phyloP scores from a whole-genome alignment of 2,888 invertebrate species.

The Trypoxylon attenuatum region DNA sequence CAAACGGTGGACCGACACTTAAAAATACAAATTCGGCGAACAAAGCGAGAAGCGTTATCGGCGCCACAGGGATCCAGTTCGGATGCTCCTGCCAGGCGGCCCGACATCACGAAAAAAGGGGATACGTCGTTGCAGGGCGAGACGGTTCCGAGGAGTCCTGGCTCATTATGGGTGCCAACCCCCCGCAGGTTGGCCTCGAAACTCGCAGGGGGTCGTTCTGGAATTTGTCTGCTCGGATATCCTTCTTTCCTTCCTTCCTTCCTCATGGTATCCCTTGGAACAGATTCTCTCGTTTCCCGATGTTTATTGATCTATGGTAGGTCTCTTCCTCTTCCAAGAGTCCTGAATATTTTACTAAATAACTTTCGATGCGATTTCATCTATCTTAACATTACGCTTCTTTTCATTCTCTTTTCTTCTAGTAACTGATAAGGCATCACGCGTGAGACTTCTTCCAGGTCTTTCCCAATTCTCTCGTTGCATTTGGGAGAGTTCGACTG shows the following conservation, averaged over 20 bases:
- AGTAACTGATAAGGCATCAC: too few species aligned
- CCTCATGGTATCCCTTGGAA: too few species aligned
- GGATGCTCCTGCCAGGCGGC: constrained; percentile 20
- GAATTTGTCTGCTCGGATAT: constrained; percentile 49
- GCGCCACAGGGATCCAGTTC: constrained; percentile 59
- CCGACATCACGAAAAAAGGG: constrained; percentile 30
- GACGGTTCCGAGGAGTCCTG: constrained; percentile 57
- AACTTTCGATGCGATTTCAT: too few species aligned
- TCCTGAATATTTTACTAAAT: too few species aligned
- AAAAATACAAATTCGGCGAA: constrained; percentile 69
- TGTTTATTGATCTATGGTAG: constrained; percentile 23
- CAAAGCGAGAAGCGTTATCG: constrained; percentile 67
- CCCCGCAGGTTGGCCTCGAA: constrained; percentile 66
- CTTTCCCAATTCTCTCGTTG: too few species aligned
- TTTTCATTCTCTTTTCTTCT: too few species aligned
- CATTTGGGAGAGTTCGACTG: too few species aligned
- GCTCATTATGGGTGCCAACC: constrained; percentile 70
- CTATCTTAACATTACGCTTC: too few species aligned
- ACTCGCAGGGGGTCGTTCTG: constrained; percentile 60
- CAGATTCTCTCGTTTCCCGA: constrained; percentile 12
- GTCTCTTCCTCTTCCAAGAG: too few species aligned
- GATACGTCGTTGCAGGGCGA: constrained; percentile 37
- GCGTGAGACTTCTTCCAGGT: too few species aligned
- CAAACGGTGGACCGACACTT: constrained; percentile 60
- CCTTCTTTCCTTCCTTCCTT: constrained; percentile 31